These are phyloP conservation scores for Hydra vulgaris DNA, from an alignment of 30 jellyfish, hydroid and myxozoan species.

Conservation along the genomic window DNA sequence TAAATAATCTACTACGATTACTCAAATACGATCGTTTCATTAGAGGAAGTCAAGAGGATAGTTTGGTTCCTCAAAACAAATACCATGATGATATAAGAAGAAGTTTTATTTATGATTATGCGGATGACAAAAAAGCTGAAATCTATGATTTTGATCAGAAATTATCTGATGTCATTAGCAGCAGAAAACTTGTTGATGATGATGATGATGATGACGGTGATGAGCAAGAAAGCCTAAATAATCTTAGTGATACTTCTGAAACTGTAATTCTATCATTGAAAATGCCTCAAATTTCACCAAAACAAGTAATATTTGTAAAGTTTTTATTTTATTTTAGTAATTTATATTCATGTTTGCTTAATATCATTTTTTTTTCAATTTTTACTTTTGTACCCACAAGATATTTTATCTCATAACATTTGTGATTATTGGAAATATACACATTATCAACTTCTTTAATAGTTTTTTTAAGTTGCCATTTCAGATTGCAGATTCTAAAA, in stretches of 20 bases:
- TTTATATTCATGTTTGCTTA: too few relatives aligned
- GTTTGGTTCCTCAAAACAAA: not conserved
- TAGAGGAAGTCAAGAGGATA: not conserved
- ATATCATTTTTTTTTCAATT: too few relatives aligned
- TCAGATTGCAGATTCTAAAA: too few relatives aligned
- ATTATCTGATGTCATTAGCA: not conserved
- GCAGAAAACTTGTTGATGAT: not conserved
- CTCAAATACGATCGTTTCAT: not conserved
- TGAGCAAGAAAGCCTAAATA: not conserved
- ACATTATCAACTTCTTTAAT: too few relatives aligned
- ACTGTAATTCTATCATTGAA: not conserved
- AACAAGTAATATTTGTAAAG: constrained; percentile 28
- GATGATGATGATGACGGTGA: not conserved
- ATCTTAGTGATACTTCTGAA: not conserved
- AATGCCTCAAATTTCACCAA: constrained; percentile 93
- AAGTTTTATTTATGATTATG: constrained; percentile 8
- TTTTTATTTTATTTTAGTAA: not conserved
- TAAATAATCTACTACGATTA: not conserved
- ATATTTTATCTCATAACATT: too few relatives aligned
- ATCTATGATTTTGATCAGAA: not conserved
- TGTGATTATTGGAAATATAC: too few relatives aligned
- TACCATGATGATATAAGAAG: constrained; percentile 10
- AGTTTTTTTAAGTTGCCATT: too few relatives aligned
- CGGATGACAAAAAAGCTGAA: not conserved
- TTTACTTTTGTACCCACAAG: too few relatives aligned